Evolutionary conservation across 2,888 invertebrate species (phyloP), one percentile per base, ranked within the genome.

Genomic region (Habrosyne pyritoides): DNA sequence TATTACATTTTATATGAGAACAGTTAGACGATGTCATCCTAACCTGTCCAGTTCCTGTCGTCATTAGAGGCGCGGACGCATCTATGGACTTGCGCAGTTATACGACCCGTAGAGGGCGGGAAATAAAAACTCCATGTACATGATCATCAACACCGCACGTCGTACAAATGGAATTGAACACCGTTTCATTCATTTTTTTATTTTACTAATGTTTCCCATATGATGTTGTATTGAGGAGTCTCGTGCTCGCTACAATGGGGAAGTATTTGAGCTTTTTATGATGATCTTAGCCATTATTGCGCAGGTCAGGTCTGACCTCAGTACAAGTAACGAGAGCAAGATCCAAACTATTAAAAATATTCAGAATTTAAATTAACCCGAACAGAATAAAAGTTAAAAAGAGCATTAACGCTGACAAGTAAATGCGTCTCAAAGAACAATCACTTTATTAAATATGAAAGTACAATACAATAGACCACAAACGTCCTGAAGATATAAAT

Each of bases 1-100:
- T 18, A 42, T 18, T 47, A 51, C 71, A 73, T 78, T 75, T 72
- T 57, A 64, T 52, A 59, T 57, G 57, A 61, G 55, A 63, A 65
- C 60, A 56, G 59, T 60, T 61, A 64, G 54, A 56, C 57, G 59
- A 58, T 63, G 67, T 62, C 73, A 71, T 66, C 69, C 69, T 58
- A 71, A 76, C 80, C 77, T 77, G 83, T 81, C 71, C 66, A 72
- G 79, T 81, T 82, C 79, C 79, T 84, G 83, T 75, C 68, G 72
- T 80, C 78, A 77, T 82, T 80, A 83, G 73, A 57, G 64, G 68
- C 63, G 67, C 60, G 54, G 49, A 65, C 72, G 67, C 77, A 63
- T 54, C 64, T 71, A 76, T 69, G 71, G 72, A 64, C 66, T 64
- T 56, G 58, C 57, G 64, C 78, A 77, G 78, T 78, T 77, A 77